These are phyloP conservation scores for Ptychochromis oligacanthus DNA, from an alignment of 2,113 vertebrate species.

Conservation along the genomic window DNA sequence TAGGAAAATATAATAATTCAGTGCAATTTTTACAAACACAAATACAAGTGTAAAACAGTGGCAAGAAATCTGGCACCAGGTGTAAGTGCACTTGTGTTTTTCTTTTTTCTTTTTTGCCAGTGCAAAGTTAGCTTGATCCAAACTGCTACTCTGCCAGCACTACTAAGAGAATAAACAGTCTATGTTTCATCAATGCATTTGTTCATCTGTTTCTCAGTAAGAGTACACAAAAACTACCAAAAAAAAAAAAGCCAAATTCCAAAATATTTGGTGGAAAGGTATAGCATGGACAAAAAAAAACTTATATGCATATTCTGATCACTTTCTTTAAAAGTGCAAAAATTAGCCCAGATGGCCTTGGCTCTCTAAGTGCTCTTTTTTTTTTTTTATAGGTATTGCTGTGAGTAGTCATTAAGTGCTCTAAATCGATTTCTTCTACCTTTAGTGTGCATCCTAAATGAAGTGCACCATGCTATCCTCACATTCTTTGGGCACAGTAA, in stretches of 20 bases:
- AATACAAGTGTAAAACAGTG: neutral
- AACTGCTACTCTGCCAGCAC: neutral
- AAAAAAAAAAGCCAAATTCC: neutral
- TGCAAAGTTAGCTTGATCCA: neutral
- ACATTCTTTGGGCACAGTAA: constrained; percentile 90
- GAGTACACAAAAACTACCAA: neutral
- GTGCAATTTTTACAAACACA: constrained; percentile 20
- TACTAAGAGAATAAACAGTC: neutral
- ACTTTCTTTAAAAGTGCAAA: neutral
- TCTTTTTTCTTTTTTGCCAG: neutral
- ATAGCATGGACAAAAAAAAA: rapidly evolving
- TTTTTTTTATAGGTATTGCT: neutral
- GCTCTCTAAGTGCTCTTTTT: neutral
- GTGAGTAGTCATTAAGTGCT: constrained; percentile 39
- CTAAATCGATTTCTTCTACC: neutral
- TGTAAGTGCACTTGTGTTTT: constrained; percentile 20
- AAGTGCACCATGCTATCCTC: constrained; percentile 97
- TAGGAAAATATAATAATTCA: neutral
- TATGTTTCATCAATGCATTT: neutral
- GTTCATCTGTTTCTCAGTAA: neutral
- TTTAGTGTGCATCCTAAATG: constrained; percentile 77
- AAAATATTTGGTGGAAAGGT: neutral
- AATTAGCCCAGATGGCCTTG: neutral
- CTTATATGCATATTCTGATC: rapidly evolving
- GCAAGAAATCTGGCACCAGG: neutral